Percentiles rank a stretch among this genome's conserved stretches.
These are phyloP conservation scores for Ochropleura leucogaster DNA, from an alignment of 2,888 invertebrate genomes.

Conservation along the genomic window DNA sequence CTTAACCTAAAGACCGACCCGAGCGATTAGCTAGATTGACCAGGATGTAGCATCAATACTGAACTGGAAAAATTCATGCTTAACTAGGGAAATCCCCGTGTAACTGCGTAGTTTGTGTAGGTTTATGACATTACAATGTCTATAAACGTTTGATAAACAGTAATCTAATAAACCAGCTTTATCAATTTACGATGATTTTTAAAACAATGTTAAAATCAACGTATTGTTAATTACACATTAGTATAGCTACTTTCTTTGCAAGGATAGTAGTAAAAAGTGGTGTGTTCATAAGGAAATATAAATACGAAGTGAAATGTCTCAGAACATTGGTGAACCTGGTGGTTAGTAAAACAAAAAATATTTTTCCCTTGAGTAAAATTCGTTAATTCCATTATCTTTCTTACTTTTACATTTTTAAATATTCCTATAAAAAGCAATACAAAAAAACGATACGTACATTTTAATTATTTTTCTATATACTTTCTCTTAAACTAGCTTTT, in stretches of 20 bases:
- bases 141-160: slow-evolving; percentile 17
- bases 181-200: slow-evolving; percentile 14
- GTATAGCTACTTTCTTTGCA: not conserved
- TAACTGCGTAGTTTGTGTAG: not conserved
- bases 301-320: slow-evolving; percentile 4
- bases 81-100: not conserved
- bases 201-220: slow-evolving; percentile 15
- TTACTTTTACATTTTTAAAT: no score
- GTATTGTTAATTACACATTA: not conserved
- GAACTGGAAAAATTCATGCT: no score
- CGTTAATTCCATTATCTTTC: no score
- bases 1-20: no score
- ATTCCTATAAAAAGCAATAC: no score
- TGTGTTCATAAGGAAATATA: not conserved
- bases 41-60: no score
- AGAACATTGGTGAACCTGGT: not conserved
- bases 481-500: no score
- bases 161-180: slow-evolving; percentile 18
- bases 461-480: no score
- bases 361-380: no score
- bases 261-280: not conserved
- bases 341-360: slow-evolving; percentile 11
- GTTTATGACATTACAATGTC: slow-evolving; percentile 3
- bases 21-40: no score
- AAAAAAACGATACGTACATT: no score